Percentiles rank a stretch among this genome's conserved stretches.
Conservation (phyloP, 2,113 vertebrate genomes). For the Spermophilus dauricus region DNA sequence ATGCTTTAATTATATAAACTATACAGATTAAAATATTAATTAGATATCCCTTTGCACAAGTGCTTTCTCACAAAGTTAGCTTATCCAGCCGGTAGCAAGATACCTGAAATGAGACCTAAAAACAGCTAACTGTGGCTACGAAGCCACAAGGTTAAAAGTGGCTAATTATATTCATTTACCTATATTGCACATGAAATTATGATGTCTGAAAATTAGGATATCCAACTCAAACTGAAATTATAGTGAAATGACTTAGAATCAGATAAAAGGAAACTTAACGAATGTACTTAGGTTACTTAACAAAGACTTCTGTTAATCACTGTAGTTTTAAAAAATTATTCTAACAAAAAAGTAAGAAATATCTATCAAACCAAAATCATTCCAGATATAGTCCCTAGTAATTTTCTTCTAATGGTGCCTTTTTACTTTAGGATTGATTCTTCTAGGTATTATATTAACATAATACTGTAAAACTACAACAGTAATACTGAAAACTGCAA, state of each 20-base stretch:
- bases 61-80: too few species aligned
- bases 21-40: background rate
- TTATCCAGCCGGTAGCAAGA: background rate
- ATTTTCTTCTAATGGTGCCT: background rate
- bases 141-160: background rate
- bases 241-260: background rate
- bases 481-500: background rate
- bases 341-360: slow-evolving; percentile 37
- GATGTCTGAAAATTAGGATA: background rate
- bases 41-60: background rate
- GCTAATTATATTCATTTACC: background rate
- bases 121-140: background rate
- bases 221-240: slow-evolving; percentile 37
- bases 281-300: background rate
- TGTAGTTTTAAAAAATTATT: slow-evolving; percentile 39
- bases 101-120: background rate
- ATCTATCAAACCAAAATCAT: slow-evolving; percentile 9
- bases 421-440: slow-evolving; percentile 42
- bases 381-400: background rate
- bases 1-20: background rate
- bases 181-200: background rate
- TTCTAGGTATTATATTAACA: slow-evolving; percentile 34
- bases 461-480: background rate
- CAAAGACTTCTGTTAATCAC: slow-evolving; percentile 22
- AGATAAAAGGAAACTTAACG: slow-evolving; percentile 13